Evolutionary conservation across 2,888 invertebrate genomes (phyloP), one percentile per base, ranked within the genome.

Genomic region (Cantharis lateralis): DNA sequence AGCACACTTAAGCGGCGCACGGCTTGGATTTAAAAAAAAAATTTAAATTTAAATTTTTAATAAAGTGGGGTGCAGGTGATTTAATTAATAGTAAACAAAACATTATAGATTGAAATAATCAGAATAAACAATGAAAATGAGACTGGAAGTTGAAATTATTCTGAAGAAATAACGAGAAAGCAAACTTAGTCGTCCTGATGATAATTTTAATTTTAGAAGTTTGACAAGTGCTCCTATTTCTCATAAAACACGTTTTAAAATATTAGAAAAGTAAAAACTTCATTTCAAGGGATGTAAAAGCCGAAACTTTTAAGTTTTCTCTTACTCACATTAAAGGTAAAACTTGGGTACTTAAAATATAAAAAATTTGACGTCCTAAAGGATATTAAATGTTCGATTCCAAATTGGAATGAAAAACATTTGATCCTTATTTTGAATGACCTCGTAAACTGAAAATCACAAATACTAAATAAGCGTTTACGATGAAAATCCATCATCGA

Each of bases 181-280:
- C 15, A 66, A 66, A 66, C 24, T 66, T 66, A 66, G 64, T 24
- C 64, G n/a, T 66, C 64, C n/a, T 66, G 64, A 66, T 66, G 64
- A 20, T 66, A 66, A 66, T 66, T 66, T 66, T 66, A 66, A 66
- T 66, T 66, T 66, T 66, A 66, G 24, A 66, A 66, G 64, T 66
- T 66, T 66, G 64, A 66, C 20, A 66, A 66, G 64, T 66, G 20
- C 64, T 20, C 64, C 16, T 24, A 69, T 32, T 69, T 32, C 16
- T 69, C 69, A 32, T 69, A 69, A 69, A 69, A 28, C 69, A 69
- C 69, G 69, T 69, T 69, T 69, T 69, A 69, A 69, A 69, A 69
- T 69, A 28, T 69, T 32, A 69, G 69, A 69, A 16, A 69, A 32
- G 28, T 69, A 16, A 69, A 28, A 69, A 69, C 69, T 69, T 26